These are phyloP conservation scores for Oncorhynchus mykiss DNA, from an alignment of 2,113 vertebrate genomes.

Conservation along the genomic window DNA sequence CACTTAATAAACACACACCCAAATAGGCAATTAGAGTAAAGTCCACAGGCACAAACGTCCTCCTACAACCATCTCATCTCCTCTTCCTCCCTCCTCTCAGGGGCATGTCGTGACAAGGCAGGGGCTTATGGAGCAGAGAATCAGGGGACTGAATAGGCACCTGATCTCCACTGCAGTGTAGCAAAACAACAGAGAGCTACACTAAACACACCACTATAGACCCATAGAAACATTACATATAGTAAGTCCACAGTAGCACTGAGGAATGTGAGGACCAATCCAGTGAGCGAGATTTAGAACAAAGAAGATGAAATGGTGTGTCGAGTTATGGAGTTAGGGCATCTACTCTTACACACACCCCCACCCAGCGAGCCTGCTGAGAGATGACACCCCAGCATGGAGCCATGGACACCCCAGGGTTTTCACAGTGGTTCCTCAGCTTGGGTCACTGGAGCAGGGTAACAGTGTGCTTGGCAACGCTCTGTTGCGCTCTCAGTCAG, in stretches of 20 bases:
- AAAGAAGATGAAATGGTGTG: too few relatives aligned
- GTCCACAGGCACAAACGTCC: slow-evolving; percentile 2
- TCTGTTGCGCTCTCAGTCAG: background rate
- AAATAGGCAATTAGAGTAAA: background rate
- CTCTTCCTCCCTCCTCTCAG: background rate
- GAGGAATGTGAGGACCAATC: too few relatives aligned
- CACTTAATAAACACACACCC: background rate
- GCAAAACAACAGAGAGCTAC: background rate
- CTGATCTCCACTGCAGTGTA: slow-evolving; percentile 19
- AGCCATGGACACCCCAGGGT: too few relatives aligned
- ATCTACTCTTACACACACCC: too few relatives aligned
- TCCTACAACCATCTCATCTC: background rate
- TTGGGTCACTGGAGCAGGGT: too few relatives aligned
- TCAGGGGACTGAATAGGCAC: background rate
- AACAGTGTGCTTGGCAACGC: too few relatives aligned
- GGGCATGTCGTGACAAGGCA: background rate
- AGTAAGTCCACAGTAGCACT: too few relatives aligned
- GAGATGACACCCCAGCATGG: too few relatives aligned
- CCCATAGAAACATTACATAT: background rate
- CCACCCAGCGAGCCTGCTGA: too few relatives aligned
- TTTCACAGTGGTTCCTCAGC: too few relatives aligned
- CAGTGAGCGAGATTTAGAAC: too few relatives aligned
- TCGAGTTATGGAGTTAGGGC: too few relatives aligned
- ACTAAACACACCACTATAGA: slow-evolving; percentile 13
- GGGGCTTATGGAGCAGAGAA: slow-evolving; percentile 6